Percentiles rank a stretch among this genome's conserved stretches.
phyloP scores from a whole-genome alignment of 2,113 vertebrate genomes.

The Clarias batrachus region DNA sequence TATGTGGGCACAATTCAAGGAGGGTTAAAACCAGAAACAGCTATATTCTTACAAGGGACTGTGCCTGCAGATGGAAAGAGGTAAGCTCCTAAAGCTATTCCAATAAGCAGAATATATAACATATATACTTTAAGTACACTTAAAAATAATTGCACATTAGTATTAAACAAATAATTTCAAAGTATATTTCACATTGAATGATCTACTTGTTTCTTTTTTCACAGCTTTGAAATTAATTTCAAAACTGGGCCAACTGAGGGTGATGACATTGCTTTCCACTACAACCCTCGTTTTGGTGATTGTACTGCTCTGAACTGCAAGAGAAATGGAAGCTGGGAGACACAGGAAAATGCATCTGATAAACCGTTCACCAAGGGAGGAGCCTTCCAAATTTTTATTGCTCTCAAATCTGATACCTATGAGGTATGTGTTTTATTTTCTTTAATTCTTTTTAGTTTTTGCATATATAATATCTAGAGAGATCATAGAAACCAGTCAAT shows the following conservation, averaged over 20 bases:
- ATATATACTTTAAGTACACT: background rate
- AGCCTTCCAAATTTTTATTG: background rate
- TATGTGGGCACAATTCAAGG: conserved; percentile 1
- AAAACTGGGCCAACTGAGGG: background rate
- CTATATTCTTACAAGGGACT: background rate
- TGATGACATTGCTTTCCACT: conserved; percentile 35
- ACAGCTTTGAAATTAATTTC: conserved; percentile 25
- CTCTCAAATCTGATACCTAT: conserved; percentile 2
- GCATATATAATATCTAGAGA: background rate
- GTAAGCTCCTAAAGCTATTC: background rate
- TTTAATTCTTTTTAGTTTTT: too few relatives aligned
- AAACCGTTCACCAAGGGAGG: conserved; percentile 32
- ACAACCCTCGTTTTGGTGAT: background rate
- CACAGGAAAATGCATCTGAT: background rate
- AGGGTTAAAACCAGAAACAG: background rate
- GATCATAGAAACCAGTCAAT: too few relatives aligned
- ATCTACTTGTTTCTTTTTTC: background rate
- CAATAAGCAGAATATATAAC: background rate
- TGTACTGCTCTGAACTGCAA: background rate
- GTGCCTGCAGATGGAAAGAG: background rate
- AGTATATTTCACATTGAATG: background rate
- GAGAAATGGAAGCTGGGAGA: background rate
- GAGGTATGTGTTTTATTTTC: conserved; percentile 4
- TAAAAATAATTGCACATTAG: background rate
- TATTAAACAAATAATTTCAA: background rate